Percentiles rank a stretch among this genome's conserved stretches.
Conservation (phyloP, 2,113 vertebrate genomes). For the Plestiodon gilberti region DNA sequence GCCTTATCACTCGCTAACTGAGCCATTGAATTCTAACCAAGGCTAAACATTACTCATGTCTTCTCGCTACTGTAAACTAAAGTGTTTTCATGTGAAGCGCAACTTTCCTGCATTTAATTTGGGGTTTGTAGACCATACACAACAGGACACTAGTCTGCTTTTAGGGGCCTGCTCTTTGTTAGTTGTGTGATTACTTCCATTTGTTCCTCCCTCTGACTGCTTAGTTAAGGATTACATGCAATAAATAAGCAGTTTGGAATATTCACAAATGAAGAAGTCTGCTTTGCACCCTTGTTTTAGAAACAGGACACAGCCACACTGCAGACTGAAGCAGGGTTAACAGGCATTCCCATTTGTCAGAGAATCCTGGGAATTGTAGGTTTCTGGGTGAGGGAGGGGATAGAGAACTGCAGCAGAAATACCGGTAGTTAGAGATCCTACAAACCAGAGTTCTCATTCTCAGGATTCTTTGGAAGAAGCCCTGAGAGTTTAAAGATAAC, state of each 20-base stretch:
- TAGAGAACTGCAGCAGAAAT: too few relatives aligned
- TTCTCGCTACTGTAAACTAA: constrained; percentile 11
- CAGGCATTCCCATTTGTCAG: not conserved
- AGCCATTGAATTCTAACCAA: not conserved
- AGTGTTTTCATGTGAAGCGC: not conserved
- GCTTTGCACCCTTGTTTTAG: not conserved
- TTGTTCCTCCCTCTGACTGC: not conserved
- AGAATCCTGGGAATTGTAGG: not conserved
- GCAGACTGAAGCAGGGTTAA: not conserved
- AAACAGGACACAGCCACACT: too few relatives aligned
- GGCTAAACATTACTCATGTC: not conserved
- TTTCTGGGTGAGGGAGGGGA: not conserved
- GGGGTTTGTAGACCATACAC: not conserved
- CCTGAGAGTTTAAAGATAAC: not conserved
- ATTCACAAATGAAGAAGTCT: not conserved
- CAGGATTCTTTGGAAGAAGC: not conserved
- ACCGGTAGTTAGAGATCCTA: not conserved
- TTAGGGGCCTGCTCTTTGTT: not conserved
- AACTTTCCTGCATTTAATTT: not conserved
- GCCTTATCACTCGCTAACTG: not conserved
- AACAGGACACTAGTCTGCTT: not conserved
- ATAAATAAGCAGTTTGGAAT: not conserved
- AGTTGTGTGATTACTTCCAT: not conserved
- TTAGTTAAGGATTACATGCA: not conserved
- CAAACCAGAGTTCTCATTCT: not conserved